Percentiles rank a stretch among this genome's conserved stretches.
Evolutionary conservation across 2,888 invertebrate genomes (phyloP).

Genomic region (Aplocera efformata): DNA sequence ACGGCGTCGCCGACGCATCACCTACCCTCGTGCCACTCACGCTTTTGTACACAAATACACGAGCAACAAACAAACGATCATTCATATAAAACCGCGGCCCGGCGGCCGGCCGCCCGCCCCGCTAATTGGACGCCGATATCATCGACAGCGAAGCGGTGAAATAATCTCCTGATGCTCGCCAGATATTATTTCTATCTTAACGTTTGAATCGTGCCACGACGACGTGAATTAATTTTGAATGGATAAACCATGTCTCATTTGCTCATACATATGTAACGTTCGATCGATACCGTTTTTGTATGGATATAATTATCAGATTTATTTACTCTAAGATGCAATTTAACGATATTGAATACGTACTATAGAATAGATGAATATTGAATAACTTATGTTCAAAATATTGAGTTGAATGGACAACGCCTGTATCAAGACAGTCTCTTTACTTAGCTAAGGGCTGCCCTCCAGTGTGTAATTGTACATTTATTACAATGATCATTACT

Average conservation of each 20-base stretch:
- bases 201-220: conserved; percentile 23
- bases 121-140: conserved; percentile 40
- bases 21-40: conserved; percentile 34
- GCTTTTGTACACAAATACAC: conserved; percentile 34
- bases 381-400: too few species aligned
- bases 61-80: conserved; percentile 52
- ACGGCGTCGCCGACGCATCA: conserved; percentile 25
- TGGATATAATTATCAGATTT: conserved; percentile 20
- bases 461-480: conserved; percentile 36
- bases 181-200: conserved; percentile 17
- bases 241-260: conserved; percentile 20
- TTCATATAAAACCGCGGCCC: conserved; percentile 58
- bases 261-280: conserved; percentile 22
- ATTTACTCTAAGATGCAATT: conserved; percentile 25
- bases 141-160: conserved; percentile 31
- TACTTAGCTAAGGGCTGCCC: conserved; percentile 31
- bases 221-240: conserved; percentile 24
- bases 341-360: conserved; percentile 17
- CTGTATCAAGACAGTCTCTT: conserved; percentile 29
- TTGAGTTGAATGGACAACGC: conserved; percentile 10
- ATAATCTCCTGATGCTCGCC: conserved; percentile 21
- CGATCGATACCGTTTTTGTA: conserved; percentile 16
- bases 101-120: conserved; percentile 17
- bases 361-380: too few species aligned
- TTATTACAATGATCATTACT: conserved; percentile 51